Evolutionary conservation across 2,888 invertebrate genomes (phyloP).

Genomic region (Selenia dentaria): DNA sequence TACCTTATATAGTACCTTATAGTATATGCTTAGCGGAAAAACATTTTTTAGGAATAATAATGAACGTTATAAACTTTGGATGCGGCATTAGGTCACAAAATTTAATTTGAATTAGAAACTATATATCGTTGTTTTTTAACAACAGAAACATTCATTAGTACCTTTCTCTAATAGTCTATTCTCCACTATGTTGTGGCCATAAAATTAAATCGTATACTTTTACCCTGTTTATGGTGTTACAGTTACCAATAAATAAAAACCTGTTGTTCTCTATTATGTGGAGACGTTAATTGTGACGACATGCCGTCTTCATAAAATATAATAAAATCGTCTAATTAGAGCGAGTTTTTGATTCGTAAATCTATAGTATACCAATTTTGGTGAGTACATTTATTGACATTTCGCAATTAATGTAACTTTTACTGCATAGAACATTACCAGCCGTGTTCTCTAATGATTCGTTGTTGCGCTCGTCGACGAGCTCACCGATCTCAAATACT

Average conservation of each 20-base stretch:
- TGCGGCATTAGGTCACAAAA: no score
- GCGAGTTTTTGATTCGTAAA: conserved; percentile 23
- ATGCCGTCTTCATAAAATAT: conserved; percentile 32
- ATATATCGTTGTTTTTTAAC: neutral
- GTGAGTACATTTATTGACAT: no score
- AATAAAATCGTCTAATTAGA: conserved; percentile 28
- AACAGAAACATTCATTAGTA: conserved; percentile 16
- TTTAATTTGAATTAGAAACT: neutral
- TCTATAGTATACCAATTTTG: neutral
- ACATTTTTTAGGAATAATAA: no score
- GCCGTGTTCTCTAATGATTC: no score
- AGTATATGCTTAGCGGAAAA: no score
- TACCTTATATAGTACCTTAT: no score
- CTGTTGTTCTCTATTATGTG: conserved; percentile 47
- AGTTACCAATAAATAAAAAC: conserved; percentile 44
- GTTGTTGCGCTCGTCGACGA: no score
- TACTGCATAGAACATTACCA: no score
- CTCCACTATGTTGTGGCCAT: conserved; percentile 11
- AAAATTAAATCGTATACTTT: conserved; percentile 21
- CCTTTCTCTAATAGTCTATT: conserved; percentile 16
- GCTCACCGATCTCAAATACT: no score
- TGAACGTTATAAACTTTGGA: no score
- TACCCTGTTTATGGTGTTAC: conserved; percentile 47
- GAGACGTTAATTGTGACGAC: conserved; percentile 46
- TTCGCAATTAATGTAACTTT: no score